Base-by-base conservation (phyloP, 2,797 vertebrate species). In the Chelon labrosus region DNA sequence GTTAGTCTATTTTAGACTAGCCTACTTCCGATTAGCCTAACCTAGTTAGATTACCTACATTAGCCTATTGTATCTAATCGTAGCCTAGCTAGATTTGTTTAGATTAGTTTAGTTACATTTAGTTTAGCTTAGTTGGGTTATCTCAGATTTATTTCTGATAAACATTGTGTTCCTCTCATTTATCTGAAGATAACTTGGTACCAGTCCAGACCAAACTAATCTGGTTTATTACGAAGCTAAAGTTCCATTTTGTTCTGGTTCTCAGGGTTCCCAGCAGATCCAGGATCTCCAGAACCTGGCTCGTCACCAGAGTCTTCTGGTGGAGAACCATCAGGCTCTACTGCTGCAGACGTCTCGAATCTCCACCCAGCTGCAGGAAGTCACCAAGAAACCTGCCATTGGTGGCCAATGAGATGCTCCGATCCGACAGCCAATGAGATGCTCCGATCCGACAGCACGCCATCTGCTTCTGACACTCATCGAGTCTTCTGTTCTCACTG, bases 291-390 rank as follows among this genome's bases (percentile, higher is more conserved):
- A 92, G 79, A 93, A 78, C 11, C 11, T 92, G 76, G 90, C 89
- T 19, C 88, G 90, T 10, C 91, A 93, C 20, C 94, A 93, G 88
- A 91, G 87, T 61, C 88, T 95, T 3, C 79, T 94, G 35, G 87
- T 94, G 20, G 93, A 95, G 74, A 94, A 93, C 79, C 90, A 94
- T 19, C 93, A 95, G 85, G 93, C 94, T 1, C 70, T 94, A n/a
- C 86, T 95, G 47, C 89, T 93, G 71, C 94, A 94, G 78, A 87
- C 85, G 0, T 95, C 93, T 0, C 89, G 92, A 10, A 93, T 94
- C 0, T 58, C 83, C 54, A 82, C 79, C 27, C 44, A 76, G 2
- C 71, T 91, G 53, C 86, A 89, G n/a, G 88, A 90, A 0, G 5
- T 73, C 13, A 37, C 16, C 64, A 88, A 67, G 72, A 85, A 82